phyloP scores from a whole-genome alignment of 2,888 invertebrate species.

The Villa cingulata region DNA sequence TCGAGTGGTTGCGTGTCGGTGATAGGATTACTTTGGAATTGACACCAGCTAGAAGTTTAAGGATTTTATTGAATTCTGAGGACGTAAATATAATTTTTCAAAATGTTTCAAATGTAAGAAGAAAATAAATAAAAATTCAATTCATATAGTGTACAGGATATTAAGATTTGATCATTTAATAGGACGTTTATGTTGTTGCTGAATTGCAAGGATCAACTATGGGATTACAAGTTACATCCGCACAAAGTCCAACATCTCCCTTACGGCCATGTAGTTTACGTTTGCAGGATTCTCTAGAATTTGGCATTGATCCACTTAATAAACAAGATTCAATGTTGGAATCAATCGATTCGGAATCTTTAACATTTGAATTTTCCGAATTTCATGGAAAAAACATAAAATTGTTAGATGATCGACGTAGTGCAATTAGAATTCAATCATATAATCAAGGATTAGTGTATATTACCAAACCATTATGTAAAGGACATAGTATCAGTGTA shows the following conservation, averaged over 20 bases:
- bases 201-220: conserved; percentile 70
- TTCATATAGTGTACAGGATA: too few relatives aligned
- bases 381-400: conserved; percentile 73
- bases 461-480: conserved; percentile 48
- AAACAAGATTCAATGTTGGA: conserved; percentile 37
- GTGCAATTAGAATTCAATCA: conserved; percentile 62
- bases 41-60: conserved; percentile 52
- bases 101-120: conserved; percentile 59
- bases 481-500: conserved; percentile 58
- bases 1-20: conserved; percentile 70
- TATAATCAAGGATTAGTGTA: conserved; percentile 74
- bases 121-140: not conserved
- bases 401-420: conserved; percentile 47
- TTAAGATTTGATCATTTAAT: too few relatives aligned
- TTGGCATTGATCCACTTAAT: conserved; percentile 42
- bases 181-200: conserved; percentile 69
- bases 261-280: conserved; percentile 36
- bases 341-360: conserved; percentile 35
- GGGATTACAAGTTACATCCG: conserved; percentile 59
- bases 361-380: conserved; percentile 60
- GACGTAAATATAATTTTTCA: conserved; percentile 62
- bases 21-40: conserved; percentile 65
- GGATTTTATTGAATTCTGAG: conserved; percentile 69
- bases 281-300: conserved; percentile 47
- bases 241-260: conserved; percentile 41